A percentile compares a stretch with the other conserved stretches of the same genome.
Conservation (phyloP, 2,797 vertebrate genomes). For the Myotis pilosus region DNA sequence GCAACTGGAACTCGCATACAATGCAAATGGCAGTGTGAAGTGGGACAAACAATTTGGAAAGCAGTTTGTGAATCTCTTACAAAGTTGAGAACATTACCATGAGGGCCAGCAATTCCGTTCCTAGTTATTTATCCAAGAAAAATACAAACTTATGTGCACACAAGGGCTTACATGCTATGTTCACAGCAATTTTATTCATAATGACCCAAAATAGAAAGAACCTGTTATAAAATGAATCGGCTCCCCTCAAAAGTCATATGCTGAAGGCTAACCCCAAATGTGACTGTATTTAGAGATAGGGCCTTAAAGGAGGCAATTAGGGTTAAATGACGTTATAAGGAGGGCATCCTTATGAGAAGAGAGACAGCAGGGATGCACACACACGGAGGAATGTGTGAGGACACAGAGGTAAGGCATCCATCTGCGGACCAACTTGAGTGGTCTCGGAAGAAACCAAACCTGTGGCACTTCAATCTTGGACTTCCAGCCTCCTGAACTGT, state of each 20-base stretch:
- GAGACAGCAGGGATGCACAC: not conserved
- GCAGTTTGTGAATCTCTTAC: not conserved
- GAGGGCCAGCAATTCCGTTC: not conserved
- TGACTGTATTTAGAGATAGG: not conserved
- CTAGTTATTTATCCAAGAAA: not conserved
- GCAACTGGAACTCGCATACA: not conserved
- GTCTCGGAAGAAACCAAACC: not conserved
- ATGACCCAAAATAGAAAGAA: not conserved
- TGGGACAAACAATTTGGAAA: not conserved
- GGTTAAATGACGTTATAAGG: not conserved
- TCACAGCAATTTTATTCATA: not conserved
- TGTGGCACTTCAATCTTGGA: not conserved
- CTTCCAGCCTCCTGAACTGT: not conserved
- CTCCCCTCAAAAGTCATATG: not conserved
- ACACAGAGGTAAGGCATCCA: not conserved
- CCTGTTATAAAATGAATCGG: not conserved
- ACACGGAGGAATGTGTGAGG: not conserved
- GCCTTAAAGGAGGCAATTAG: not conserved
- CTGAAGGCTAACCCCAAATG: not conserved
- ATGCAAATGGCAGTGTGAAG: not conserved
- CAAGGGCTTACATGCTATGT: not conserved
- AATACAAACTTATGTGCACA: not conserved
- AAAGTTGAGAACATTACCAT: not conserved
- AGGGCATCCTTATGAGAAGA: not conserved
- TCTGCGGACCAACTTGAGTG: not conserved